Evolutionary conservation across 2,888 invertebrate genomes (phyloP).

Genomic region (Lathronympha strigana): DNA sequence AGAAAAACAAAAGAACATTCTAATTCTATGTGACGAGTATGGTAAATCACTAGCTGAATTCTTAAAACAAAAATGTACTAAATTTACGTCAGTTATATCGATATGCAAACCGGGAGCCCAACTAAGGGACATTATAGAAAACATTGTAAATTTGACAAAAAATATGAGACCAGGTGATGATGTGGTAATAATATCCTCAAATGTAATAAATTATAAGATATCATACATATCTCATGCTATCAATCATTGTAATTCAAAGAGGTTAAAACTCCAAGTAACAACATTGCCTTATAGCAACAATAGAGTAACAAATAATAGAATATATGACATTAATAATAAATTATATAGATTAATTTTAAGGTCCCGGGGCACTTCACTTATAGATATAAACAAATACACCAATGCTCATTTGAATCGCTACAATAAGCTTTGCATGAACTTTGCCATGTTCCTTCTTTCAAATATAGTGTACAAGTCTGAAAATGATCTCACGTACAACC

Average conservation of each 20-base stretch:
- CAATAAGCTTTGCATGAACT: not conserved
- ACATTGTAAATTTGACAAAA: not conserved
- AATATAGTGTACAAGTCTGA: not conserved
- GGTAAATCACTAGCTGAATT: not conserved
- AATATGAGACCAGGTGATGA: not conserved
- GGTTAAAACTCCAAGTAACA: not conserved
- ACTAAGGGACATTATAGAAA: not conserved
- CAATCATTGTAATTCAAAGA: not conserved
- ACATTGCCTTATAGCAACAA: not conserved
- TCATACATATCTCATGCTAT: not conserved
- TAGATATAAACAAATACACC: not conserved
- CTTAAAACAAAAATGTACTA: not conserved
- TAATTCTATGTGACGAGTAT: not conserved
- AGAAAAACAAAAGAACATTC: too few relatives aligned
- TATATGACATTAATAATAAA: not conserved
- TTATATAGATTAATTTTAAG: not conserved
- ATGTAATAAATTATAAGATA: slow-evolving; percentile 1
- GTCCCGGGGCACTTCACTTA: not conserved
- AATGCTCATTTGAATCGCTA: not conserved
- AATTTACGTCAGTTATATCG: not conserved
- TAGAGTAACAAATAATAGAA: not conserved
- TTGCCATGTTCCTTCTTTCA: not conserved
- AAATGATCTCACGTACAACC: not conserved
- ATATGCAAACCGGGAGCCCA: not conserved
- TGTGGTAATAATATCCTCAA: not conserved